These are phyloP conservation scores for Acanthaster planci DNA, from an alignment of 35 echinoderm and acorn worm genomes.

Conservation along the genomic window DNA sequence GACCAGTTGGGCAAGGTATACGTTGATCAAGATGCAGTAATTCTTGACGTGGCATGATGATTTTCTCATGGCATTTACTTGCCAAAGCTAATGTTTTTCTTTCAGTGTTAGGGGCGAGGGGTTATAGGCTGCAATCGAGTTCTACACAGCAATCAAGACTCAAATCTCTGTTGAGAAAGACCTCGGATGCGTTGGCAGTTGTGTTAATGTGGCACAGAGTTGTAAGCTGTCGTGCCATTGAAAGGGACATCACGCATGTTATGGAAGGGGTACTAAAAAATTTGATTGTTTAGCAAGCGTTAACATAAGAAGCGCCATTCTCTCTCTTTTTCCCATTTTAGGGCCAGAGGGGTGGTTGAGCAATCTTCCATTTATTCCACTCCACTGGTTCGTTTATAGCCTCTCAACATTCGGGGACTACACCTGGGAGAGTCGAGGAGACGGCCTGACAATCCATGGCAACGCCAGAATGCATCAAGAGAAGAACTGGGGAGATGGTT, in stretches of 20 bases:
- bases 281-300: no score
- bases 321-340: slow-evolving; percentile 44
- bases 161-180: no score
- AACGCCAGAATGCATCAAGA: slow-evolving; percentile 72
- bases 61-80: neutral
- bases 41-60: neutral
- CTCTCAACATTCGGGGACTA: slow-evolving; percentile 67
- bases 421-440: slow-evolving; percentile 59
- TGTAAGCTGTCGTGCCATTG: no score
- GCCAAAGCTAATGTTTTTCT: neutral
- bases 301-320: no score
- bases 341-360: slow-evolving; percentile 83
- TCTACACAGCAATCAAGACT: neutral
- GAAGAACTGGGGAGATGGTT: slow-evolving; percentile 89
- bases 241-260: no score
- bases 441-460: slow-evolving; percentile 36
- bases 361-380: slow-evolving; percentile 63
- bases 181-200: no score
- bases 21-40: neutral
- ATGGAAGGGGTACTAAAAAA: no score
- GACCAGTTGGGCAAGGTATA: slow-evolving; percentile 64
- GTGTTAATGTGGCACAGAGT: no score
- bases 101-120: no score
- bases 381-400: slow-evolving; percentile 97
- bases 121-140: neutral